A percentile compares a stretch with the other conserved stretches of the same genome.
Conservation (phyloP, 2,113 vertebrate genomes). For the Campylorhamphus procurvoides region DNA sequence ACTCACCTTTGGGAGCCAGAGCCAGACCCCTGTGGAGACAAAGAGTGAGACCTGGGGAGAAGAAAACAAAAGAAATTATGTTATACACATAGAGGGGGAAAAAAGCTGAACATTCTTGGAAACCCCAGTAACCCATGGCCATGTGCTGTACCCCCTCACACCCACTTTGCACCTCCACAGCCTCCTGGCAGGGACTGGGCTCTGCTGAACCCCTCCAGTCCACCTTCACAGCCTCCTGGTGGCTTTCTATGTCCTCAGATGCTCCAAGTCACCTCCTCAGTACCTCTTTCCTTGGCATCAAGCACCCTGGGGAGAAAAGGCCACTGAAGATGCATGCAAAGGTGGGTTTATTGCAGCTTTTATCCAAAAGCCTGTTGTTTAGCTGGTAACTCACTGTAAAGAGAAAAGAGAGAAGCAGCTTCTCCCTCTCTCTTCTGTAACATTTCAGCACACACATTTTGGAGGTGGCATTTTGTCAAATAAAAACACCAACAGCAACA, state of each 20-base stretch:
- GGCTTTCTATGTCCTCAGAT: not conserved
- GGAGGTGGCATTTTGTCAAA: not conserved
- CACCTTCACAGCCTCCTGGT: not conserved
- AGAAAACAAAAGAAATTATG: not conserved
- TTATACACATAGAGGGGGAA: not conserved
- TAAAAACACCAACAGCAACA: not conserved
- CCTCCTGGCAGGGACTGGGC: not conserved
- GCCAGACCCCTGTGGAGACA: not conserved
- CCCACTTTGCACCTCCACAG: not conserved
- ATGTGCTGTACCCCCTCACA: rapidly evolving
- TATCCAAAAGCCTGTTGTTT: not conserved
- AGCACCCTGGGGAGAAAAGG: not conserved
- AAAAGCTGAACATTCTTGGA: not conserved
- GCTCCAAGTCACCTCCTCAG: not conserved
- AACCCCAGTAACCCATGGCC: not conserved
- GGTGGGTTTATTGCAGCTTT: not conserved
- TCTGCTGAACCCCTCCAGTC: not conserved
- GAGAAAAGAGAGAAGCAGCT: not conserved
- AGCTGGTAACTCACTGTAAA: not conserved
- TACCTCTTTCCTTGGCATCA: not conserved
- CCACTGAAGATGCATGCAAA: not conserved
- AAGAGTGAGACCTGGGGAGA: not conserved
- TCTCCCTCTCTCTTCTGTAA: not conserved
- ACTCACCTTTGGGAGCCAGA: not conserved
- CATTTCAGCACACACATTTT: not conserved